Base-by-base conservation (phyloP, 2,797 vertebrate species). In the Pangasius larnaudii region DNA sequence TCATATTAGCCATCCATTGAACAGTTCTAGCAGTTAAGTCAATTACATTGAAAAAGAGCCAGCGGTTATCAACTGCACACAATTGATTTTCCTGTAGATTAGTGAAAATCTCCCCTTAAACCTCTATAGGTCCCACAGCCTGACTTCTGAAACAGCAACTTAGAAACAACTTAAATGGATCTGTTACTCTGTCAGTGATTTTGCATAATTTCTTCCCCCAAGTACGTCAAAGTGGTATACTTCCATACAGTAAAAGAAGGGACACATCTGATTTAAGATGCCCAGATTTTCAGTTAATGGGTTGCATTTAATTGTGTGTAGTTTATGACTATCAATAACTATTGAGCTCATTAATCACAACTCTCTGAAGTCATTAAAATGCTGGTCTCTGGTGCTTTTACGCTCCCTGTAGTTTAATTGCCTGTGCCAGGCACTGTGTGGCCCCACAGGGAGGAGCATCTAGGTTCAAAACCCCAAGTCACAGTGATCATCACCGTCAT, bases 291-390 rank as follows among this genome's bases (percentile, higher is more conserved):
- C 74, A 78, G 53, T 53, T 42, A 90, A 84, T 88, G 84, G 81
- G 63, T 89, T 49, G 84, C 39, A 83, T 91, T 91, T 91, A 89
- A 92, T 91, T 0, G 49, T 90, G 89, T 90, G 89, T 91, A 86
- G 90, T 87, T 91, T 90, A 93, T 80, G 87, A 69, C 87, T 90
- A 88, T 87, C 82, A 91, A 89, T 90, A 89, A 89, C 80, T 87
- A 87, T 77, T 71, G 72, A 87, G n/a, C 85, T 89, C 79, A 90
- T 92, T 53, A 92, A 91, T 92, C 88, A 91, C 87, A 86, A 83
- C 51, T 82, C 69, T 88, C 90, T 88, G 74, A 90, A 90, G 61
- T 89, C 27, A 88, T 86, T 90, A 82, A 90, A 91, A 84, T 86
- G 85, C 89, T 81, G 85, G 82, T 83, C n/a, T 81, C 87, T 88